These are phyloP conservation scores for Lithobates pipiens DNA, from an alignment of 2,797 vertebrate genomes.

Conservation along the genomic window DNA sequence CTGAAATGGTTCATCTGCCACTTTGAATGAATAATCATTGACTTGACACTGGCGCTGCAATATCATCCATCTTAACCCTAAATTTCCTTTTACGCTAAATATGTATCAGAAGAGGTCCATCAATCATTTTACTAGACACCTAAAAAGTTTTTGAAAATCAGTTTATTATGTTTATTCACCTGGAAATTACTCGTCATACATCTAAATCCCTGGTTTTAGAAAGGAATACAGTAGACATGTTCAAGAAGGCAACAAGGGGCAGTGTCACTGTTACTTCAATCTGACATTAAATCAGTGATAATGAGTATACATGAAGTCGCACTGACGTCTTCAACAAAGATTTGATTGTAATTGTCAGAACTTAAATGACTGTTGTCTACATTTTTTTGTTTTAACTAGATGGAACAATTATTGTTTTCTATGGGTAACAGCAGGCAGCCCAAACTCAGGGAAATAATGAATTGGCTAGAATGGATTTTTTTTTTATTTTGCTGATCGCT, in stretches of 20 bases:
- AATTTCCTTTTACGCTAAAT: conserved; percentile 26
- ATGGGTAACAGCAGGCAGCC: too few species aligned
- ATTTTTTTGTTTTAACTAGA: too few species aligned
- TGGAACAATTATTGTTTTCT: too few species aligned
- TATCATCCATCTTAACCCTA: conserved; percentile 48
- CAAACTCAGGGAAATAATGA: too few species aligned
- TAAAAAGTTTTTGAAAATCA: neutral
- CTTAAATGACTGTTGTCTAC: too few species aligned
- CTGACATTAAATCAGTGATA: neutral
- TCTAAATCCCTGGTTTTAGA: neutral
- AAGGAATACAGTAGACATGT: neutral
- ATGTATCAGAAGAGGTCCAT: neutral
- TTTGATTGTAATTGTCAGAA: too few species aligned
- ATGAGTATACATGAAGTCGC: too few species aligned
- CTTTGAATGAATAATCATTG: conserved; percentile 36
- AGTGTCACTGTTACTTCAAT: neutral
- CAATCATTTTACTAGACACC: neutral
- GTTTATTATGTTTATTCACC: neutral
- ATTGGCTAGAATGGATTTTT: too few species aligned
- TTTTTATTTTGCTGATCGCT: too few species aligned
- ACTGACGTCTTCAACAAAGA: too few species aligned
- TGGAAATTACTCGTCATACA: neutral
- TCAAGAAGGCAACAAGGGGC: neutral
- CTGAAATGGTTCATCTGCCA: conserved; percentile 44
- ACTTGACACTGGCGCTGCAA: conserved; percentile 24